Evolutionary conservation across 1,140 invertebrate genomes (phyloP).

Genomic region (Macrostomum lignano): DNA sequence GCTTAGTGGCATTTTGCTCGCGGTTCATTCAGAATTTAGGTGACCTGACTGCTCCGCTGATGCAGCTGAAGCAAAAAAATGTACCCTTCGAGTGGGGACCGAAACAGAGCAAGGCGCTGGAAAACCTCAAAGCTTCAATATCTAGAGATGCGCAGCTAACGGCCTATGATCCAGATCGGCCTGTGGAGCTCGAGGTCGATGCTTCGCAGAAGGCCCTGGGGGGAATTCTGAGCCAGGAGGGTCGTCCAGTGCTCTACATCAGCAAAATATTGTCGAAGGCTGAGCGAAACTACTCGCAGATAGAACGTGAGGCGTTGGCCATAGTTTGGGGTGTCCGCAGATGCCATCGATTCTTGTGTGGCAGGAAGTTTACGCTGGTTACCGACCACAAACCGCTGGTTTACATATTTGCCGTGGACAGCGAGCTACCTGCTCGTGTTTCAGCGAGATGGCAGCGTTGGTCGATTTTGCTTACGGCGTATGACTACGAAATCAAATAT

Average conservation of each 20-base stretch:
- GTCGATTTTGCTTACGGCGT: too few relatives aligned
- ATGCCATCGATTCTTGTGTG: constrained; percentile 23
- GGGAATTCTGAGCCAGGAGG: constrained; percentile 10
- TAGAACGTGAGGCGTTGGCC: constrained; percentile 24
- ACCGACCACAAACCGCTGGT: constrained; percentile 27
- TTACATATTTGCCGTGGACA: too few relatives aligned
- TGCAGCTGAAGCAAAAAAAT: constrained; percentile 6
- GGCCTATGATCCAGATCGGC: background rate
- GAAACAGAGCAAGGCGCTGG: constrained; percentile 4
- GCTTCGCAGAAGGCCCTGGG: constrained; percentile 10
- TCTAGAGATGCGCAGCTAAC: background rate
- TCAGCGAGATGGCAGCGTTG: too few relatives aligned
- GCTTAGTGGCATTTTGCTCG: constrained; percentile 8
- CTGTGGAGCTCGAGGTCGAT: constrained; percentile 7
- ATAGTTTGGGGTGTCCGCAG: constrained; percentile 22
- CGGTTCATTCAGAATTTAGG: constrained; percentile 7
- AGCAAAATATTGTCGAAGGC: constrained; percentile 9
- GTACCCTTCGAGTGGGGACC: constrained; percentile 5
- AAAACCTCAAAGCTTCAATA: background rate
- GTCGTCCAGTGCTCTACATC: constrained; percentile 10
- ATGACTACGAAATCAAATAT: too few relatives aligned
- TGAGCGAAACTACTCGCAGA: constrained; percentile 18
- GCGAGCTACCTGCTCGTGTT: too few relatives aligned
- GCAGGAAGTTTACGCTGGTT: constrained; percentile 14
- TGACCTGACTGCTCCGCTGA: constrained; percentile 1